Base-by-base conservation (phyloP, 1,140 invertebrate species). In the Drosophila nannoptera region DNA sequence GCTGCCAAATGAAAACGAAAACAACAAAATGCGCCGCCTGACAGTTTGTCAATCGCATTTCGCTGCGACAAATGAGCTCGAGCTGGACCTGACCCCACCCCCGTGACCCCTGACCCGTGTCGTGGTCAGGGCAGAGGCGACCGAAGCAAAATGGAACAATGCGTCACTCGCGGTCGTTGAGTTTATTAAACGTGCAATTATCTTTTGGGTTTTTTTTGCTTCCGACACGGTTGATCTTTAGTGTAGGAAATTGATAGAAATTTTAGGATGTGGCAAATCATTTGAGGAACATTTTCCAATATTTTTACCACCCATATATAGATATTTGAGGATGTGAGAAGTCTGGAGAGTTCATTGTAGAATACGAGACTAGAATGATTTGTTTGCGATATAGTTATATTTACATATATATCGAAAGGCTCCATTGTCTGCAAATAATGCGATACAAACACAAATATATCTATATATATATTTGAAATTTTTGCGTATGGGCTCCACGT, bases 11-110 rank as follows among this genome's bases (percentile, higher is more conserved):
- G 48, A 68, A 69, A 73, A 69, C 50, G 40, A 67, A 69, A 77
- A 69, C 71, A 77, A 69, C 63, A 61, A 82, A 82, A 83, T 83
- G 65, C 65, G 53, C 52, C 59, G 72, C 71, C 68, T 81, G 81
- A 84, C 81, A 84, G 81, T 84, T 84, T 84, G 81, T 84, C 81
- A 84, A 84, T 86, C 81, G 81, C 77, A 78, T 49, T 73, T 76
- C 50, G 50, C 56, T 69, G 81, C 77, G 68, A 69, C 78, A 83
- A 83, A 84, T 78, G 75, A 84, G 78, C 73, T 81, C 53, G 69
- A 43, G 5, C 31, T 40, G 38, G 33, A 35, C 54, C 54, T 56
- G 5, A 3, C 36, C 56, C 32, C 58, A 48, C 12, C 58, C 50
- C 40, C 62, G 68, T 74, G 67, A 66, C 53, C 52, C 50, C 62